Evolutionary conservation across 1,140 invertebrate genomes (phyloP), one percentile per base, ranked within the genome.

Genomic region (Meloidogyne hapla): DNA sequence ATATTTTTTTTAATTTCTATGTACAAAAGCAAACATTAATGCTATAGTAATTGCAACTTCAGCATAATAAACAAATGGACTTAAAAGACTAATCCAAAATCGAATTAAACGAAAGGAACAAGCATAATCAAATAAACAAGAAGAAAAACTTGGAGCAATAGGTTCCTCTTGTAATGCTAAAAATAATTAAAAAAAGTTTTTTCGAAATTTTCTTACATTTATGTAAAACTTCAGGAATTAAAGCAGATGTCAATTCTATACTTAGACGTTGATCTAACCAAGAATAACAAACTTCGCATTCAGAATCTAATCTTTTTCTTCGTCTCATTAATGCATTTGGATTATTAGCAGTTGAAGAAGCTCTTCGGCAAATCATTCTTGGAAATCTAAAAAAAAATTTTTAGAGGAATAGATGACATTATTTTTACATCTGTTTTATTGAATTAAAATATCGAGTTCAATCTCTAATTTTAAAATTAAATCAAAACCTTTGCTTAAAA

Each of bases 211-310:
- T 48, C 79, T 69, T 79, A 83, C 82, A 76, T 76, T 80, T 76
- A 42, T 77, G 77, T 23, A 83, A 42, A 66, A 77, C 67, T 45
- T 69, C 25, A 18, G 82, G 83, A 62, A 83, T 85, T 18, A 83
- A 56, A 13, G 75, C 78, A 4, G 76, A 73, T 0, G 74, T 74
- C 28, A 67, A 45, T 42, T 69, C 65, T 13, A 76, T 28, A 75
- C 75, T 61, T 40, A 79, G 67, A 6, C 68, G 40, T n/a, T 70
- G 40, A n/a, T 81, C 79, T 67, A 76, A 63, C 48, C 67, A 56
- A 26, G 85, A 79, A 56, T 77, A 77, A 61, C 84, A 85, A 26
- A 83, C 79, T 25, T 84, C 84, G 70, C 84, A 84, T 68, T 85
- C 84, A 8, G 84, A 87, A 38, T 83, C 80, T 18, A 78, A 73